Conservation (phyloP, 1,140 invertebrate genomes). For the Pygmarrhopalites habei region DNA sequence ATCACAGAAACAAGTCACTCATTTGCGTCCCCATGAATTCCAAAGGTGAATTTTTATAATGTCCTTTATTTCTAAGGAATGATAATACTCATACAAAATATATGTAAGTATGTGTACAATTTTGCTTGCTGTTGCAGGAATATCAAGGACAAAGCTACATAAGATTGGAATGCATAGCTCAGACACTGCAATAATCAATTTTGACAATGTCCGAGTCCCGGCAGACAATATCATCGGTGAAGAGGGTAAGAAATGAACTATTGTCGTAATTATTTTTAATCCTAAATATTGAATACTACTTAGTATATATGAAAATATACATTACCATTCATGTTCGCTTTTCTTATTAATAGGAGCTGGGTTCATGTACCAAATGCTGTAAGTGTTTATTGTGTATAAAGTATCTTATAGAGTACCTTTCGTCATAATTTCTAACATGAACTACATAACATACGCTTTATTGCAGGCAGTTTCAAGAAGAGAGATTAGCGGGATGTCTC, state of each 20-base stretch:
- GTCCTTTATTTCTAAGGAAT: no score
- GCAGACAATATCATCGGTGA: conserved; percentile 52
- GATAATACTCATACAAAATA: no score
- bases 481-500: conserved; percentile 48
- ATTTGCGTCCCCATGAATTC: conserved; percentile 53
- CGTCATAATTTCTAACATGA: no score
- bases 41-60: conserved; percentile 49
- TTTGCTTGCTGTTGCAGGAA: conserved; percentile 50
- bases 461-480: conserved; percentile 54
- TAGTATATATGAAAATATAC: no score
- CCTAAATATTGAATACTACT: no score
- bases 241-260: conserved; percentile 44
- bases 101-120: no score
- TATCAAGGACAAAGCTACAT: conserved; percentile 45
- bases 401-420: no score
- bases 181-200: conserved; percentile 54
- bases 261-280: no score
- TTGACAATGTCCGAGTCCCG: conserved; percentile 55
- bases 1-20: conserved; percentile 53
- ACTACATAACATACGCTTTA: neutral
- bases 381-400: no score
- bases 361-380: conserved; percentile 56
- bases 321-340: no score
- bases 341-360: conserved; percentile 44
- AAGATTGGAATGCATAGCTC: conserved; percentile 53